phyloP scores from a whole-genome alignment of 2,113 vertebrate species.

The Clarias magur region DNA sequence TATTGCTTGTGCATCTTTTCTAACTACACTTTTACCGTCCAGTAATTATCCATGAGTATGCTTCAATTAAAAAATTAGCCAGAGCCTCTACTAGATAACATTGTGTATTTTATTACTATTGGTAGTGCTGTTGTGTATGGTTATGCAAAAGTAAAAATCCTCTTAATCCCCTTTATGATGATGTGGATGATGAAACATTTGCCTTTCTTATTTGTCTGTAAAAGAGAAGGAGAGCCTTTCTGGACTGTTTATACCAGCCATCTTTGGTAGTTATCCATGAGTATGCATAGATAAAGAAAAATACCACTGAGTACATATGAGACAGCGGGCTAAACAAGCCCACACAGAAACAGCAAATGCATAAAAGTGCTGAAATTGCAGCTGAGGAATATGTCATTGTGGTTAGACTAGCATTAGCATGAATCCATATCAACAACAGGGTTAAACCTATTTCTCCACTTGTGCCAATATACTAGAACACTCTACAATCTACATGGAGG shows the following conservation, averaged over 20 bases:
- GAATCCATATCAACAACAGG: background rate
- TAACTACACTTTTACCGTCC: too few species aligned
- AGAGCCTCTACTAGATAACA: background rate
- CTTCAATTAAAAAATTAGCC: background rate
- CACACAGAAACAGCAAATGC: background rate
- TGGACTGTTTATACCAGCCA: background rate
- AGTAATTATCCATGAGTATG: too few species aligned
- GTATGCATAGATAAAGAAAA: background rate
- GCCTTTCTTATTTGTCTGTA: background rate
- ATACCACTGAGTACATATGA: background rate
- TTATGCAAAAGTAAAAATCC: background rate
- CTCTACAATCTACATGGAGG: background rate
- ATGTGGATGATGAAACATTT: background rate
- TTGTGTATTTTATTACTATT: background rate
- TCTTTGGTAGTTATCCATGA: background rate
- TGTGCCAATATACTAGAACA: background rate
- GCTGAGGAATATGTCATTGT: background rate
- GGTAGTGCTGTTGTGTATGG: background rate
- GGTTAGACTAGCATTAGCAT: background rate
- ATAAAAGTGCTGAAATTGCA: background rate
- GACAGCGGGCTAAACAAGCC: background rate
- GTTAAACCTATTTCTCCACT: background rate
- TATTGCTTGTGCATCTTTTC: too few species aligned
- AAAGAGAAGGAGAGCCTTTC: background rate
- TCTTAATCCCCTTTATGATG: background rate